Conservation (phyloP, 2,797 vertebrate genomes). For the Cygnus olor region DNA sequence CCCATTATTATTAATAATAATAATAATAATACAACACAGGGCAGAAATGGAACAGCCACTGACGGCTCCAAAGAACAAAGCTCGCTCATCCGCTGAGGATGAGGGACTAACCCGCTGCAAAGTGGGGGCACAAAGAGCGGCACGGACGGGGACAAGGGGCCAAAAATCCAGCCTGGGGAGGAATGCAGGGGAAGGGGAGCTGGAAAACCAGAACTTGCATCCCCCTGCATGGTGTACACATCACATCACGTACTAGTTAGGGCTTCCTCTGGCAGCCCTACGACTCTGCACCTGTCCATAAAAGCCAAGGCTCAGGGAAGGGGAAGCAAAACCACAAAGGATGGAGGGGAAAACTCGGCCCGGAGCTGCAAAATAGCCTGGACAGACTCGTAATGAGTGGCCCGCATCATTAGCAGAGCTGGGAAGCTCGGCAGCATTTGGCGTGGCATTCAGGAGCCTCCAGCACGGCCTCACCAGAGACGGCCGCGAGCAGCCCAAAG, state of each 20-base stretch:
- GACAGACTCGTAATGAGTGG: not conserved
- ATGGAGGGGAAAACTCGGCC: not conserved
- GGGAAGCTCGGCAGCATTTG: not conserved
- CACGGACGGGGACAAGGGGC: not conserved
- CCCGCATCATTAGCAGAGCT: not conserved
- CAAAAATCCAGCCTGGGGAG: no score
- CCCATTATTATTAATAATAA: slow-evolving; percentile 63
- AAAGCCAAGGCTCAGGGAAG: not conserved
- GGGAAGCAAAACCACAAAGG: not conserved
- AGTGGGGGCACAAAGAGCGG: not conserved
- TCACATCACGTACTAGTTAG: fast-evolving
- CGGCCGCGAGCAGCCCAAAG: not conserved
- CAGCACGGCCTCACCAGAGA: not conserved
- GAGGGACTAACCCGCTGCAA: not conserved
- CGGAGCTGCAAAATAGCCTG: not conserved
- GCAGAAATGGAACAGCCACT: slow-evolving; percentile 36
- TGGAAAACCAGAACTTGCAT: not conserved
- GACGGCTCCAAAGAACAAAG: not conserved
- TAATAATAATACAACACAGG: slow-evolving; percentile 39
- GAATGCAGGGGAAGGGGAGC: not conserved
- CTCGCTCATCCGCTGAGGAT: not conserved
- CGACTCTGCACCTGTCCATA: not conserved
- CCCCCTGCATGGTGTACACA: fast-evolving
- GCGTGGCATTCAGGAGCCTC: not conserved
- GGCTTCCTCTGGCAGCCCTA: not conserved